Base-by-base conservation (phyloP, 1,140 invertebrate genomes). In the Drosophila kurseongensis region DNA sequence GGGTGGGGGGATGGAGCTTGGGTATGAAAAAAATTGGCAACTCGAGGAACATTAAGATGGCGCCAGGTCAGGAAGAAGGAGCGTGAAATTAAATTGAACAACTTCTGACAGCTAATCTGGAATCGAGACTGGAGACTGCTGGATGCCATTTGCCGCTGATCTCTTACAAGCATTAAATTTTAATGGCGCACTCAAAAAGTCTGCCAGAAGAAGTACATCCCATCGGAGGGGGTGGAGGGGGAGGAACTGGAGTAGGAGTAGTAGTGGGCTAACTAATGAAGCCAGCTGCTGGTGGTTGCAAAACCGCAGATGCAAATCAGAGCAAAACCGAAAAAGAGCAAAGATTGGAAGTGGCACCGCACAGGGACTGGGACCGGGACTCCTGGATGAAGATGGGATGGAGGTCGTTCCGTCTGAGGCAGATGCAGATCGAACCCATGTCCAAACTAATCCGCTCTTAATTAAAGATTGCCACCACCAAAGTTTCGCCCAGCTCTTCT, bases 361-460 rank as follows among this genome's bases (percentile, higher is more conserved):
- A 14, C 9, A 9, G 13, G n/a, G 1, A 27, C 0, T 5, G 4
- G 8, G 27, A 8, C 0, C 5, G 0, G 38, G 45, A 18, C 29
- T 23, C 23, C 23, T 23, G 23, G 23, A 23, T 23, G 23, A 23
- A 0, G 0, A 18, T 2, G 12, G n/a, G 1, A 14, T 1, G 38
- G 45, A n/a, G 27, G 16, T 74, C 45, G 36, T 32, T 55, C 29
- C 47, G 78, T 71, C 80, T 84, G 80, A 74, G 73, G 56, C 76
- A 75, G 78, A 76, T 90, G 54, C 74, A 75, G 78, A 76, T 90
- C 76, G 82, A 80, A 86, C 77, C 82, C 85, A 85, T 91, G 90
- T 91, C 83, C 86, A 85, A 76, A 91, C 82, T 90, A 91, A 90
- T 91, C 83, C 81, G 80, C 83, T 91, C 90, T 91, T 91, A 91